These are phyloP conservation scores for Pteropus alecto DNA, from an alignment of 2,113 vertebrate species.

Conservation along the genomic window DNA sequence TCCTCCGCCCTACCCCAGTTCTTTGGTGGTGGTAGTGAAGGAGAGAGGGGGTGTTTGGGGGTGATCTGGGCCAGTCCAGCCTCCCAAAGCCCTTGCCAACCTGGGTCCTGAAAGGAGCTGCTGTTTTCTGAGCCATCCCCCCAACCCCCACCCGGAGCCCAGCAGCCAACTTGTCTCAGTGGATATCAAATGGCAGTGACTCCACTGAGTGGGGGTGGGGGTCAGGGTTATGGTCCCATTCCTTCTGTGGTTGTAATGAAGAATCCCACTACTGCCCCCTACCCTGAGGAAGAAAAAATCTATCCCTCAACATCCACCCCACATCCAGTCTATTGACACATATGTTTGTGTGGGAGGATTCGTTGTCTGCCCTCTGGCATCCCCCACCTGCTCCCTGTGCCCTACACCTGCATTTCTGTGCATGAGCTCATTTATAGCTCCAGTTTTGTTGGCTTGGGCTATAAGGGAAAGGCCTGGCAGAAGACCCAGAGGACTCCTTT, in stretches of 20 bases:
- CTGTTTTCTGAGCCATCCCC: constrained; percentile 74
- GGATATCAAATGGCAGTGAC: constrained; percentile 76
- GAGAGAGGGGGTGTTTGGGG: constrained; percentile 46
- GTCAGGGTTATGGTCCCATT: constrained; percentile 28
- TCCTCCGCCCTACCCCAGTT: not conserved
- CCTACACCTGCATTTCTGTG: not conserved
- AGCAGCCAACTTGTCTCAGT: constrained; percentile 75
- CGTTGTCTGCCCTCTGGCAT: not conserved
- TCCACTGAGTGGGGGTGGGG: not conserved
- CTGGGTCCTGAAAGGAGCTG: constrained; percentile 76
- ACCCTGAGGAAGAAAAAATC: not conserved
- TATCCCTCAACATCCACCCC: not conserved
- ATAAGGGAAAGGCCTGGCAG: not conserved
- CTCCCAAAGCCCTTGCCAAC: constrained; percentile 75
- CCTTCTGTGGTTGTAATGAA: not conserved
- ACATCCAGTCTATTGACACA: not conserved
- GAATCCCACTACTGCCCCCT: not conserved
- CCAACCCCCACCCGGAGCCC: constrained; percentile 36
- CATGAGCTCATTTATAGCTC: not conserved
- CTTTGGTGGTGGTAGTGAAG: constrained; percentile 62
- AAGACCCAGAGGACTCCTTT: not conserved
- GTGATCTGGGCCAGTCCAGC: constrained; percentile 72
- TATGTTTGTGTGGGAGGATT: not conserved
- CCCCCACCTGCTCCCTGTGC: not conserved
- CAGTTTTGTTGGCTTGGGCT: not conserved